A percentile compares a stretch with the other conserved stretches of the same genome.
phyloP scores from a whole-genome alignment of 2,113 vertebrate genomes.

The Colaptes auratus region DNA sequence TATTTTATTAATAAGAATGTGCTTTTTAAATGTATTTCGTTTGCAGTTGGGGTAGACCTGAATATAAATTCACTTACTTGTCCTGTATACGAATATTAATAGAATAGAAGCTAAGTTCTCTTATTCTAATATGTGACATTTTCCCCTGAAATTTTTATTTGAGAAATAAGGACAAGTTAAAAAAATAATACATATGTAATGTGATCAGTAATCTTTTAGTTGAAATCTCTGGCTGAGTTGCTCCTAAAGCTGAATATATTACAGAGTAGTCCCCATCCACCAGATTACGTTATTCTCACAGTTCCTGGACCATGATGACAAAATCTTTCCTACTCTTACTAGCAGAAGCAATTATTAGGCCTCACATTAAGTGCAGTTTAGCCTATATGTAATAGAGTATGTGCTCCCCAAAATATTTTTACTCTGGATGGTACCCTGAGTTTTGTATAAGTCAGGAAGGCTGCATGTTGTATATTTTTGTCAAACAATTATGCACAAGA shows the following conservation, averaged over 20 bases:
- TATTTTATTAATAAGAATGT: constrained; percentile 20
- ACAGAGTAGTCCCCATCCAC: background rate
- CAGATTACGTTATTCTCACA: background rate
- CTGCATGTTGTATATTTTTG: background rate
- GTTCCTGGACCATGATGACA: background rate
- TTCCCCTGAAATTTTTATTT: background rate
- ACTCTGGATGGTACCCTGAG: background rate
- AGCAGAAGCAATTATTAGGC: background rate
- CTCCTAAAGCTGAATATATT: background rate
- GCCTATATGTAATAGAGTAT: background rate
- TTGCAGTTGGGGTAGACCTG: background rate
- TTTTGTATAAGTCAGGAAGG: background rate
- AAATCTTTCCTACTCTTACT: background rate
- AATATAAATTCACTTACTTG: background rate
- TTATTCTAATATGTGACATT: background rate
- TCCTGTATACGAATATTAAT: background rate
- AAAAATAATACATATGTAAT: background rate
- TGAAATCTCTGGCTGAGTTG: background rate
- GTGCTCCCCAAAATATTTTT: background rate
- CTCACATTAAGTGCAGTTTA: background rate
- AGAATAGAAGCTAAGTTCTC: background rate
- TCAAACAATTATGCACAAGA: background rate
- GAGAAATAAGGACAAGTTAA: background rate
- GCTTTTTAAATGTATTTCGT: constrained; percentile 9
- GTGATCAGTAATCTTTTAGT: background rate